These are phyloP conservation scores for Drosophila sturtevanti DNA, from an alignment of 1,140 invertebrate genomes.

Conservation along the genomic window DNA sequence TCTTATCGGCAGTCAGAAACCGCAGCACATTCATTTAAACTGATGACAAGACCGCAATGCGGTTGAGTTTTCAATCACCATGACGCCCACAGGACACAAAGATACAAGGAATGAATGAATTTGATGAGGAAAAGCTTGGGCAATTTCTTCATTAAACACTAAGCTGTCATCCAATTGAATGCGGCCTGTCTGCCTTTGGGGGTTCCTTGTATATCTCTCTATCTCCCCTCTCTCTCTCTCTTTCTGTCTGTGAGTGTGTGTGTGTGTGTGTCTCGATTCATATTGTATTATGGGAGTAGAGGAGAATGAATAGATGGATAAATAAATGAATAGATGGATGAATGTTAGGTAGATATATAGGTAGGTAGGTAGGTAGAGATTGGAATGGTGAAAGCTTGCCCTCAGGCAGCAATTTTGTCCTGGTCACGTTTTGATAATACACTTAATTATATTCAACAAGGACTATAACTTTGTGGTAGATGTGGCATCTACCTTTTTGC, in stretches of 20 bases:
- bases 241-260: neutral
- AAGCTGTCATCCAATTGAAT: constrained; percentile 69
- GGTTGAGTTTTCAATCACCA: constrained; percentile 78
- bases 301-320: neutral
- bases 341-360: neutral
- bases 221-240: too few species aligned
- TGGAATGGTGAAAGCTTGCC: constrained; percentile 14
- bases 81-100: constrained; percentile 48
- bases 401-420: constrained; percentile 66
- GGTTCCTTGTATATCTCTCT: neutral
- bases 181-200: constrained; percentile 17
- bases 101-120: constrained; percentile 20
- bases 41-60: constrained; percentile 77
- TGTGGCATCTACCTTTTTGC: constrained; percentile 45
- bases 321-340: neutral
- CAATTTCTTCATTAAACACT: constrained; percentile 78
- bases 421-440: constrained; percentile 76
- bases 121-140: constrained; percentile 46
- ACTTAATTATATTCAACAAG: constrained; percentile 68
- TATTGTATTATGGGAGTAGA: too few species aligned
- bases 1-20: constrained; percentile 66
- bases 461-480: neutral
- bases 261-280: neutral
- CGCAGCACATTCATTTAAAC: constrained; percentile 73
- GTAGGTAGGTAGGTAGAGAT: neutral